Evolutionary conservation across 2,888 invertebrate species (phyloP).

Genomic region (Raillietiella orientalis): DNA sequence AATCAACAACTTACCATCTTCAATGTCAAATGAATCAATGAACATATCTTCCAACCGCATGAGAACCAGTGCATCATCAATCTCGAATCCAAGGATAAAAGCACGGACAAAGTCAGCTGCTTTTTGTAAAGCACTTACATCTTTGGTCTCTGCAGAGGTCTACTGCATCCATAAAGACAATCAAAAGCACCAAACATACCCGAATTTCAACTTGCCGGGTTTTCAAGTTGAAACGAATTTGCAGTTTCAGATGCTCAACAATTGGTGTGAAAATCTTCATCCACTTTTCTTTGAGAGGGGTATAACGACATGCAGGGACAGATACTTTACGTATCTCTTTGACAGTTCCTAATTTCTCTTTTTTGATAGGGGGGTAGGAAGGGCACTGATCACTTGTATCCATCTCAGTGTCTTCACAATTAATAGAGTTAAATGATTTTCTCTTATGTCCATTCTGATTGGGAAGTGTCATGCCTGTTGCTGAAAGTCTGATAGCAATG

Average conservation of each 20-base stretch:
- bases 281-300: constrained; percentile 87
- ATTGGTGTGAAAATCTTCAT: constrained; percentile 82
- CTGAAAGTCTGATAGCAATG: no score
- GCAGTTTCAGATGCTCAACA: constrained; percentile 72
- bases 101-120: constrained; percentile 95
- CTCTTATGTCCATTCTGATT: no score
- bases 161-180: constrained; percentile 8
- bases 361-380: constrained; percentile 11
- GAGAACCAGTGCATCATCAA: constrained; percentile 80
- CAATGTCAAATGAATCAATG: constrained; percentile 82
- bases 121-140: constrained; percentile 72
- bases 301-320: constrained; percentile 66
- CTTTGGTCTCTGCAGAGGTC: constrained; percentile 29
- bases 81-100: constrained; percentile 80
- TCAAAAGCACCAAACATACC: constrained; percentile 9
- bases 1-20: constrained; percentile 33
- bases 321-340: constrained; percentile 19
- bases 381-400: no score
- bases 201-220: constrained; percentile 55
- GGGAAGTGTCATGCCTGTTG: no score
- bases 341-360: constrained; percentile 9
- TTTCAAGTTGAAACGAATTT: constrained; percentile 75
- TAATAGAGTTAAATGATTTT: no score
- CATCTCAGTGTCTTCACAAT: no score
- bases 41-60: constrained; percentile 84